Conservation (phyloP, 2,797 vertebrate genomes). For the Phrynocephalus guinanensis region DNA sequence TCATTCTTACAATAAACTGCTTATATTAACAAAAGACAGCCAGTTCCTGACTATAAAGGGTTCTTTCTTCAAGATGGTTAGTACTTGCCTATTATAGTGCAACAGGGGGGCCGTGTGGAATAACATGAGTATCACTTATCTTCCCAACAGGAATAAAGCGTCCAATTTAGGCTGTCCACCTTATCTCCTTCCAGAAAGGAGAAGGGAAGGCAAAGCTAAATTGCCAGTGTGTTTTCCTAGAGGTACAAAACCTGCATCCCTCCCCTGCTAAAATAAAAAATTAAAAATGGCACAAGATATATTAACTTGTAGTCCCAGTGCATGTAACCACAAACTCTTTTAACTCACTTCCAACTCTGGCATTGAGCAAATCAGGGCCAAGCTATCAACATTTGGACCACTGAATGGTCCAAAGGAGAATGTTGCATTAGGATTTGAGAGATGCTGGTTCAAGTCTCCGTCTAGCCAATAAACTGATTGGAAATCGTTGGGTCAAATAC, state of each 20-base stretch:
- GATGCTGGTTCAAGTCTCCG: background rate
- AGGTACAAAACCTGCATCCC: background rate
- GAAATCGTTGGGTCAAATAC: background rate
- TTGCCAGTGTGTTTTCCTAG: background rate
- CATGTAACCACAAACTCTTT: background rate
- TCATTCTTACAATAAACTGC: background rate
- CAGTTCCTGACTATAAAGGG: rapidly evolving
- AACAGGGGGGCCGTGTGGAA: background rate
- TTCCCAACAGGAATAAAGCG: background rate
- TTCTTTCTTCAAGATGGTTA: background rate
- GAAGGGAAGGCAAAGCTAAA: background rate
- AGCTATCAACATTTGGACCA: background rate
- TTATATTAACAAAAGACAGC: rapidly evolving
- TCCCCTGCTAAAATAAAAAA: background rate
- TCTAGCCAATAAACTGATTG: background rate
- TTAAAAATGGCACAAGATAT: background rate
- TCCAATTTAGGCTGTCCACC: background rate
- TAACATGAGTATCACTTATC: background rate
- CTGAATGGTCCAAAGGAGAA: background rate
- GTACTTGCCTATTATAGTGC: background rate
- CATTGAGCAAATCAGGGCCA: background rate
- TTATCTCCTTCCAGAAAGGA: background rate
- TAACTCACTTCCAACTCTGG: background rate
- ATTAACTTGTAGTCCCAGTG: background rate
- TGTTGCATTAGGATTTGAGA: background rate